These are phyloP conservation scores for Ochropleura leucogaster DNA, from an alignment of 2,888 invertebrate genomes.

Conservation along the genomic window DNA sequence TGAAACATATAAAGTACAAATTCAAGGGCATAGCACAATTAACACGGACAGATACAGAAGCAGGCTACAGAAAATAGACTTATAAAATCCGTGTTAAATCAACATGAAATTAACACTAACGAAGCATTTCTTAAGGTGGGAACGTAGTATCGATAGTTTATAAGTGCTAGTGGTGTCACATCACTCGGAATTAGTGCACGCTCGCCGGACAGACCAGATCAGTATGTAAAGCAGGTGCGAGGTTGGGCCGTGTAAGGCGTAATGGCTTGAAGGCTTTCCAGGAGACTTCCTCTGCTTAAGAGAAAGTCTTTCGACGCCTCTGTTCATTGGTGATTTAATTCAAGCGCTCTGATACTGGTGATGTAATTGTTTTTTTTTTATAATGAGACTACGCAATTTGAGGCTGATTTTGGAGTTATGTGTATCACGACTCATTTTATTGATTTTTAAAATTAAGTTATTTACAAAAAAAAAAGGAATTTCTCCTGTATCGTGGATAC, in stretches of 20 bases:
- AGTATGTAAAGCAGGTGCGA: constrained; percentile 88
- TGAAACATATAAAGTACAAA: constrained; percentile 25
- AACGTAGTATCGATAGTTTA: constrained; percentile 71
- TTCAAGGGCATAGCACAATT: constrained; percentile 8
- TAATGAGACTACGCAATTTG: constrained; percentile 19
- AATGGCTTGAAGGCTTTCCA: constrained; percentile 79
- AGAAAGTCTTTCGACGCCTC: constrained; percentile 78
- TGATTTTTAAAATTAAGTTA: background rate
- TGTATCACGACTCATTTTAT: constrained; percentile 12
- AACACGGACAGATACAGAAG: constrained; percentile 6
- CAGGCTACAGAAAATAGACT: constrained; percentile 17
- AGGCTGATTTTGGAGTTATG: constrained; percentile 12
- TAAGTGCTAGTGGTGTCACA: constrained; percentile 64
- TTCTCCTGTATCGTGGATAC: no score
- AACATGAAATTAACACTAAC: constrained; percentile 41
- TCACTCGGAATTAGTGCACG: constrained; percentile 86
- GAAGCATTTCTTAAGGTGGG: constrained; percentile 34
- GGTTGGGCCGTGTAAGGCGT: constrained; percentile 79
- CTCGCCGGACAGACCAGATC: constrained; percentile 81
- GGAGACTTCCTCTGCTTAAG: constrained; percentile 77
- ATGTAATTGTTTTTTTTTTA: constrained; percentile 53
- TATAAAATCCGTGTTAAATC: constrained; percentile 42
- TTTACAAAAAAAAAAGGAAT: no score
- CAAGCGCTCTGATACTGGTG: constrained; percentile 25
- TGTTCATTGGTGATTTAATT: constrained; percentile 65